phyloP scores from a whole-genome alignment of 2,797 vertebrate species.

The Dromococcyx pavoninus region DNA sequence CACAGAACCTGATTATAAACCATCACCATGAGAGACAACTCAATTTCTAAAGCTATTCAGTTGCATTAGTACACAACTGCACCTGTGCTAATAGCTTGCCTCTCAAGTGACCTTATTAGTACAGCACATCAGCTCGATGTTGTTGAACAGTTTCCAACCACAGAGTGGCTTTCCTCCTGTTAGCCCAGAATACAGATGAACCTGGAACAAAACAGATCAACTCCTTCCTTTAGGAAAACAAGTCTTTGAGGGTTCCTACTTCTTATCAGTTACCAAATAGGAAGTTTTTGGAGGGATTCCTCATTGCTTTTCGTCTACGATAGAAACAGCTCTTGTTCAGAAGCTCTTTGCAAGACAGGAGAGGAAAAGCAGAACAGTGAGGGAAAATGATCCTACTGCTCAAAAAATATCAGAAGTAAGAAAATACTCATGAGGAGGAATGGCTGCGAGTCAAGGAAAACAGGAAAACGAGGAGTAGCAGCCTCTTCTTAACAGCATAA shows the following conservation, averaged over 20 bases:
- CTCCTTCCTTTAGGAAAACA: background rate
- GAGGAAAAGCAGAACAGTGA: background rate
- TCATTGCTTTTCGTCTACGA: background rate
- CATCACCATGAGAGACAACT: background rate
- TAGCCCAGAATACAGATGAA: background rate
- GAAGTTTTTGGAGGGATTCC: background rate
- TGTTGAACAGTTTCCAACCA: background rate
- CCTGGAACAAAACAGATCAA: background rate
- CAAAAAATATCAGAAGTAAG: background rate
- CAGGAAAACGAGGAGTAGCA: background rate
- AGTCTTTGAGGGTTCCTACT: background rate
- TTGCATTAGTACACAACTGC: background rate
- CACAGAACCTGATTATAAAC: background rate
- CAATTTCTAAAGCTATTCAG: background rate
- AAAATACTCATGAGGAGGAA: background rate
- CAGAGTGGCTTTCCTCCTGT: background rate
- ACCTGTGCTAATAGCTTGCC: background rate
- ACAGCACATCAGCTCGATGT: background rate
- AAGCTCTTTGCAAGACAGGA: background rate
- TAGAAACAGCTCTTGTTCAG: background rate
- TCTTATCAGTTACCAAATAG: accelerated
- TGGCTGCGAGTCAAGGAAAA: background rate
- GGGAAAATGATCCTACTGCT: background rate
- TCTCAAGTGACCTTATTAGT: background rate
- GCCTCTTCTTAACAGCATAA: background rate